A percentile compares a stretch with the other conserved stretches of the same genome.
Evolutionary conservation across 1,140 invertebrate species (phyloP).

Genomic region (Bradynema listronoti): DNA sequence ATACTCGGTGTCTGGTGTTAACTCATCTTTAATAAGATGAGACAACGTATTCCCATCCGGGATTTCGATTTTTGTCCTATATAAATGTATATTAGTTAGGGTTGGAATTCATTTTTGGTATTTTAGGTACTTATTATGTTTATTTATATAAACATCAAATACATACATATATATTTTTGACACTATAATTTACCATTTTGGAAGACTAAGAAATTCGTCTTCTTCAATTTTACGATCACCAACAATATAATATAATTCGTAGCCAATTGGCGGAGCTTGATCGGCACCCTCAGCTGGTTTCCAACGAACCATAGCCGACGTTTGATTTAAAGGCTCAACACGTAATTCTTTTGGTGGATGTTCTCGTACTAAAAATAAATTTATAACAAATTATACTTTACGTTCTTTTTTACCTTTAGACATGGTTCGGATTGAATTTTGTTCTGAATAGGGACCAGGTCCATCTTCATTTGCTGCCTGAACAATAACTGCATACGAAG

Average conservation of each 20-base stretch:
- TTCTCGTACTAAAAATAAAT: conserved; percentile 41
- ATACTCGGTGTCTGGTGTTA: conserved; percentile 55
- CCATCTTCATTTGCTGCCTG: conserved; percentile 57
- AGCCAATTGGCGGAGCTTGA: conserved; percentile 46
- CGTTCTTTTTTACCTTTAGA: conserved; percentile 39
- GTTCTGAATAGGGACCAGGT: conserved; percentile 53
- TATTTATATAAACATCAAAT: no score
- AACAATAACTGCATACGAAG: conserved; percentile 54
- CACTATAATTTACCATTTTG: conserved; percentile 38
- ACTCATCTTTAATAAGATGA: conserved; percentile 41
- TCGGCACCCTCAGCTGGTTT: conserved; percentile 38
- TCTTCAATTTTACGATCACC: conserved; percentile 54
- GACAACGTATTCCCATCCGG: conserved; percentile 28
- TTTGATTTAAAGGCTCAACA: conserved; percentile 53
- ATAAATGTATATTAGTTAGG: no score
- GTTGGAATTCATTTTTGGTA: no score
- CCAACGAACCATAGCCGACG: conserved; percentile 48
- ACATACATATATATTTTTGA: no score
- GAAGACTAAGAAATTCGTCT: conserved; percentile 47
- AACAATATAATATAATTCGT: conserved; percentile 52
- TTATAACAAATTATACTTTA: neutral
- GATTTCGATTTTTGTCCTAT: conserved; percentile 43
- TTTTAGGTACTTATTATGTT: no score
- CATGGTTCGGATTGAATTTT: conserved; percentile 52
- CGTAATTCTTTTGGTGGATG: conserved; percentile 47